A percentile compares a stretch with the other conserved stretches of the same genome.
Conservation (phyloP, 2,797 vertebrate genomes). For the Amniataba percoides region DNA sequence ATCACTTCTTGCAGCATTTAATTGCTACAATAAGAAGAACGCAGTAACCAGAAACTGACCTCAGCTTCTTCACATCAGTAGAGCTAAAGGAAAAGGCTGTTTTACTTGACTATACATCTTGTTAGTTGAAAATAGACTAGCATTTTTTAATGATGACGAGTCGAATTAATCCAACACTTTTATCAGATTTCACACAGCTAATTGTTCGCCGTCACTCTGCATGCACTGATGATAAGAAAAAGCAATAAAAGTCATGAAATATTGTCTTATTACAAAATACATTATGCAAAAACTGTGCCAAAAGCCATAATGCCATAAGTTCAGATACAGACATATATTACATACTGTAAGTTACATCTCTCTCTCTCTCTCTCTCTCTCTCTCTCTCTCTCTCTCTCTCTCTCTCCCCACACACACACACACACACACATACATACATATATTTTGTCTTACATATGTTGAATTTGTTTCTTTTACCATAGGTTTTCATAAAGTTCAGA, state of each 20-base stretch:
- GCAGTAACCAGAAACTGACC: slow-evolving; percentile 33
- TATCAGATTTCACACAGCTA: background rate
- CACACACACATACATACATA: no score
- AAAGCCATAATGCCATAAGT: background rate
- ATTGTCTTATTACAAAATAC: background rate
- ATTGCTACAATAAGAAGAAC: slow-evolving; percentile 35
- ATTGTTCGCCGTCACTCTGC: background rate
- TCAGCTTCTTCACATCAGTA: slow-evolving; percentile 10
- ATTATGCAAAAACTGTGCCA: background rate
- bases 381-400: no score
- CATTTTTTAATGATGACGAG: background rate
- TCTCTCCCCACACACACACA: no score
- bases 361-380: no score
- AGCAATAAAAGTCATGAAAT: no score
- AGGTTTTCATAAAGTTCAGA: slow-evolving; percentile 15
- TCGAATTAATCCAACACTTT: slow-evolving; percentile 1
- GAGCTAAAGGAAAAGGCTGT: slow-evolving; percentile 21
- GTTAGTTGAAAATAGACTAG: slow-evolving; percentile 25
- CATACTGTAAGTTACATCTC: no score
- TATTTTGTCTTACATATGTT: no score
- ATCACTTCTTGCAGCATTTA: slow-evolving; percentile 28
- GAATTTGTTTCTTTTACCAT: background rate
- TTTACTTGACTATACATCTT: slow-evolving; percentile 23
- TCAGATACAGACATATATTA: background rate
- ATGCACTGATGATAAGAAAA: background rate